phyloP scores from a whole-genome alignment of 2,113 vertebrate species.

The Callocephalon fimbriatum region DNA sequence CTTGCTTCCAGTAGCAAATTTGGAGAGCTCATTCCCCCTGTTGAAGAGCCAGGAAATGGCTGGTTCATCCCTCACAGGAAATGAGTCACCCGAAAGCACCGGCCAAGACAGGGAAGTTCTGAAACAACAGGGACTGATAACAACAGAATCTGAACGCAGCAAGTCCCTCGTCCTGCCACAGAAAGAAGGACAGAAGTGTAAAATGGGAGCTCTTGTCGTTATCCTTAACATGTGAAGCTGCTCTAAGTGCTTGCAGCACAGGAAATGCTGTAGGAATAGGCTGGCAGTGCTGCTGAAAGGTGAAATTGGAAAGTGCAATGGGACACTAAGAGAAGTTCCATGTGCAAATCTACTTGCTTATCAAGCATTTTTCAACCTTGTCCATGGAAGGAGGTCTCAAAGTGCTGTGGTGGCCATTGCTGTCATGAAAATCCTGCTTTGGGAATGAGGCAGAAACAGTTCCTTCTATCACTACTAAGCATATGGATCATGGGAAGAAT shows the following conservation, averaged over 20 bases:
- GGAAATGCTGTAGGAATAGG: background rate
- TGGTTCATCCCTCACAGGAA: slow-evolving; percentile 50
- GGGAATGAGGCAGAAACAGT: background rate
- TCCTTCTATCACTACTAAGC: background rate
- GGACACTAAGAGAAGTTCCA: background rate
- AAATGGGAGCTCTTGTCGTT: background rate
- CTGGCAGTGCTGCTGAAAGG: background rate
- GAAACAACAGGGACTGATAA: slow-evolving; percentile 11
- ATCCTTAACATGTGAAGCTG: background rate
- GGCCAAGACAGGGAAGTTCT: slow-evolving; percentile 16
- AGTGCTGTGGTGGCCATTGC: background rate
- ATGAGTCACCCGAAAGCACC: slow-evolving; percentile 57
- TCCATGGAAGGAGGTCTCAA: background rate
- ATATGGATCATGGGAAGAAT: background rate
- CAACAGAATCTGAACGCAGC: background rate
- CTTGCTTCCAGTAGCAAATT: no score
- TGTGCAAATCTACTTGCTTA: background rate
- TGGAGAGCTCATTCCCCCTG: no score
- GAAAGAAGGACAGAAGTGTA: background rate
- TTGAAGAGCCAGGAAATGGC: slow-evolving; percentile 57
- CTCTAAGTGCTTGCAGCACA: background rate
- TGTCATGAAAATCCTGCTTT: background rate
- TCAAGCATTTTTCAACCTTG: background rate
- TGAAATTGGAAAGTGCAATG: background rate
- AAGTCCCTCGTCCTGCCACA: background rate